Conservation (phyloP, 2,113 vertebrate species). For the Crotalus horridus region DNA sequence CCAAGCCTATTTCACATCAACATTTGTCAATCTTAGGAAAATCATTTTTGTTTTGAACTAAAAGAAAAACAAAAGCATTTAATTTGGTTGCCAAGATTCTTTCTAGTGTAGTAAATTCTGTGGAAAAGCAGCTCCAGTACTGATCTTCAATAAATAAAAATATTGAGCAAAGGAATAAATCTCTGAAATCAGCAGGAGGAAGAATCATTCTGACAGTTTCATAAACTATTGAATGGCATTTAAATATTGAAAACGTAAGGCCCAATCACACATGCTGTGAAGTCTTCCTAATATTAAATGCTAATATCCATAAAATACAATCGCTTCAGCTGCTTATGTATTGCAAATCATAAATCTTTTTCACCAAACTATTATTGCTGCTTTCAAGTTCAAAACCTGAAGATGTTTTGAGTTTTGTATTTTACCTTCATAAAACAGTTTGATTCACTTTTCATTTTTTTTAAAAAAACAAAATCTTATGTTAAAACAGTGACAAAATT, state of each 20-base stretch:
- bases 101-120: not conserved
- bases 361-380: not conserved
- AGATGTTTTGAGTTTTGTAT: not conserved
- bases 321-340: not conserved
- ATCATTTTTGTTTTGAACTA: not conserved
- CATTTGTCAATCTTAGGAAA: not conserved
- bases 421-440: constrained; percentile 13
- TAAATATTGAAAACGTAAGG: constrained; percentile 22
- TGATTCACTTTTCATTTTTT: not conserved
- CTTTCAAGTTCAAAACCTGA: constrained; percentile 11
- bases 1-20: not conserved
- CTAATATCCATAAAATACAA: constrained; percentile 19
- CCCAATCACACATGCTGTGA: constrained; percentile 11
- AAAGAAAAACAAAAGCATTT: not conserved
- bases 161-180: not conserved
- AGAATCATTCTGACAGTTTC: not conserved
- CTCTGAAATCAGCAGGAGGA: constrained; percentile 13
- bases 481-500: not conserved
- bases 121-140: not conserved
- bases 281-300: constrained; percentile 20
- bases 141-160: constrained; percentile 11
- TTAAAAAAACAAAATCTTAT: not conserved
- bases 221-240: constrained; percentile 26
- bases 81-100: not conserved
- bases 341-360: not conserved